phyloP scores from a whole-genome alignment of 2,797 vertebrate species.

The Brotula barbata region DNA sequence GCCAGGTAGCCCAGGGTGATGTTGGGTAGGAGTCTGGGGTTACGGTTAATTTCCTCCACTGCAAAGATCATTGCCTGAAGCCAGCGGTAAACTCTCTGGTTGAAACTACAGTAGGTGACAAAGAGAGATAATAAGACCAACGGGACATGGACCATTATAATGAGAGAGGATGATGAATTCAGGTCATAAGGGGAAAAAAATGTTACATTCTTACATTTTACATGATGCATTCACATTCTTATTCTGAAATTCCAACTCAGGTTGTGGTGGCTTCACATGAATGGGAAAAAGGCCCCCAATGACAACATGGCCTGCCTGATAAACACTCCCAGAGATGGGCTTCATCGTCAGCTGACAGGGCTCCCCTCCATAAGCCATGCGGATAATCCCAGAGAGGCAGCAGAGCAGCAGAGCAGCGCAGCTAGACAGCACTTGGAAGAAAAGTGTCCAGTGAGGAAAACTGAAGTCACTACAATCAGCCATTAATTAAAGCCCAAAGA shows the following conservation, averaged over 20 bases:
- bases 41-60: conserved; percentile 66
- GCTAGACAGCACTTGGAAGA: conserved; percentile 47
- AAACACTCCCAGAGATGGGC: conserved; percentile 50
- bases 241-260: conserved; percentile 40
- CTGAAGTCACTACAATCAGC: conserved; percentile 25
- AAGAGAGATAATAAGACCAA: conserved; percentile 5
- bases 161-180: not conserved
- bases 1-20: conserved; percentile 63
- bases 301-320: conserved; percentile 53
- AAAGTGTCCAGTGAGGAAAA: conserved; percentile 18
- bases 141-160: conserved; percentile 2
- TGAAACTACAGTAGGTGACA: conserved; percentile 13
- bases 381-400: conserved; percentile 28
- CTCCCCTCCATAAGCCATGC: conserved; percentile 19
- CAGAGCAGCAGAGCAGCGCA: conserved; percentile 44
- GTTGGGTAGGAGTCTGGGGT: conserved; percentile 51
- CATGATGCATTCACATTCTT: conserved; percentile 23
- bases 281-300: conserved; percentile 59
- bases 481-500: conserved; percentile 25
- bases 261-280: conserved; percentile 42
- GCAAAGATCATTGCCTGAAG: conserved; percentile 62
- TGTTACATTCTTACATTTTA: conserved; percentile 32
- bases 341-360: conserved; percentile 45
- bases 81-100: conserved; percentile 50
- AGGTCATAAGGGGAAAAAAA: not conserved